Conservation (phyloP, 2,888 invertebrate genomes). For the Branchellion lobata region DNA sequence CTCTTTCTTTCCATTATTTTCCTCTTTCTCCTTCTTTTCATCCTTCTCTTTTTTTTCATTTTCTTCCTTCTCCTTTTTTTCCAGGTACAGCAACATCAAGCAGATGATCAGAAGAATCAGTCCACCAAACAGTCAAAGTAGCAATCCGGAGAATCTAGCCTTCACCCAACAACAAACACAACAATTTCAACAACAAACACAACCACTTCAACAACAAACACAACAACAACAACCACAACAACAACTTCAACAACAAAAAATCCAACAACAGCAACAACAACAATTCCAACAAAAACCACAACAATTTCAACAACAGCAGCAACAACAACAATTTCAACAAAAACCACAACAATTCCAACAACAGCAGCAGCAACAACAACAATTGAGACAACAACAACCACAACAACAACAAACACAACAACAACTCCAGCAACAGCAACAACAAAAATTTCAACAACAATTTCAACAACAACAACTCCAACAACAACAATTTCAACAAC, state of each 20-base stretch:
- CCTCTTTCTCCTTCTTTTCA: too few relatives aligned
- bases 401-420: not conserved
- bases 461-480: not conserved
- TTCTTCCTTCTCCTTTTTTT: not conserved
- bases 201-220: not conserved
- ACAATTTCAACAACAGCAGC: not conserved
- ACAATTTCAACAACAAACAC: not conserved
- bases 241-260: not conserved
- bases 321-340: not conserved
- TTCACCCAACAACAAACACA: not conserved
- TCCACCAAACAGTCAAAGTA: not conserved
- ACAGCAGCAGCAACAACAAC: not conserved
- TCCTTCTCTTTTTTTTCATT: too few relatives aligned
- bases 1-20: too few relatives aligned
- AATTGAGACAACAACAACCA: not conserved
- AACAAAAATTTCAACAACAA: not conserved
- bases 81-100: slow-evolving; percentile 12
- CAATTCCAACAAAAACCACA: not conserved
- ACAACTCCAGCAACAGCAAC: not conserved
- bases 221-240: not conserved
- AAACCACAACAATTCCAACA: not conserved
- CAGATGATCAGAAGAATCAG: not conserved
- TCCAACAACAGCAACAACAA: not conserved
- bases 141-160: not conserved
- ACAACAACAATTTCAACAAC: not conserved